phyloP scores from a whole-genome alignment of 1,140 invertebrate genomes.

The Olivierus martensii region DNA sequence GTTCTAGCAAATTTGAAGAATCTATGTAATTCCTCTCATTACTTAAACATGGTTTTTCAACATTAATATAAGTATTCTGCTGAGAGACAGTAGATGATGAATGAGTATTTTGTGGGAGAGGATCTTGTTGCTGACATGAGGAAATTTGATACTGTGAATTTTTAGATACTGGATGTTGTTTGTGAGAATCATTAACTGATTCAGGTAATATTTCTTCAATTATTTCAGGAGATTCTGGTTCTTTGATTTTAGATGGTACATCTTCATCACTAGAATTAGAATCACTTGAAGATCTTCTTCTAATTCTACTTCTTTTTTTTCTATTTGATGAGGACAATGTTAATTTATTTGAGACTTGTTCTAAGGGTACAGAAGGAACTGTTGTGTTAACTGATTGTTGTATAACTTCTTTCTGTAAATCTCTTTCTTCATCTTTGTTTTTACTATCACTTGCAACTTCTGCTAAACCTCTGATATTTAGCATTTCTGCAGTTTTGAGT shows the following conservation, averaged over 20 bases:
- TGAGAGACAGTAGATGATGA: constrained; percentile 2
- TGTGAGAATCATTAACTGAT: constrained; percentile 1
- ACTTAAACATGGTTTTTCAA: constrained; percentile 6
- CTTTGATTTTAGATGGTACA: constrained; percentile 10
- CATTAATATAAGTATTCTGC: background rate
- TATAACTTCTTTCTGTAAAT: background rate
- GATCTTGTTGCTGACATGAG: constrained; percentile 3
- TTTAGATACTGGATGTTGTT: background rate
- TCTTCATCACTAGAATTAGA: constrained; percentile 13
- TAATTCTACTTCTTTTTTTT: constrained; percentile 2
- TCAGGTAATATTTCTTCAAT: constrained; percentile 6
- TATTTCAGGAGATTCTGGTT: constrained; percentile 12
- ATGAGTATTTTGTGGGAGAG: constrained; percentile 1
- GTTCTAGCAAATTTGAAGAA: constrained; percentile 15
- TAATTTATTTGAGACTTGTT: background rate
- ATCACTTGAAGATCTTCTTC: constrained; percentile 7
- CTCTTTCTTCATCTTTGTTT: background rate
- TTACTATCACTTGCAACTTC: constrained; percentile 49
- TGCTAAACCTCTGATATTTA: constrained; percentile 71
- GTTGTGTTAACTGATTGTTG: background rate
- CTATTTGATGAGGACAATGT: constrained; percentile 1
- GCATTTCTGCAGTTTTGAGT: constrained; percentile 61
- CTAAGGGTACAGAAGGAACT: no score
- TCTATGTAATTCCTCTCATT: constrained; percentile 11
- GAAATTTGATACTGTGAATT: constrained; percentile 12